Base-by-base conservation (phyloP, 2,797 vertebrate genomes). In the Epinephelus malabaricus region DNA sequence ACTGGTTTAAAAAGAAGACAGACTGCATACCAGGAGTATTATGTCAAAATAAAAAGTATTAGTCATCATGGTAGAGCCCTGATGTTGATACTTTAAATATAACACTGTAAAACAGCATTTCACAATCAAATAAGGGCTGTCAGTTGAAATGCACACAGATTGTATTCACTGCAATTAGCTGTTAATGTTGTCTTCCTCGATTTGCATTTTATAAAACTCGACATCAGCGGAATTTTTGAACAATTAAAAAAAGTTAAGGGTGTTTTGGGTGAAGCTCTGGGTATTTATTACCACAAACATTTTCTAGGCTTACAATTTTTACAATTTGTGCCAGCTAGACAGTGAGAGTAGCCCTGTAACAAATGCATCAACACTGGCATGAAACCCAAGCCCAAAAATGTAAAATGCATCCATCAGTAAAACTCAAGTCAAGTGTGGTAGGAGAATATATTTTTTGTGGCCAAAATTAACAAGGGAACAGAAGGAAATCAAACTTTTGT, bases 41-140 rank as follows among this genome's bases (percentile, higher is more conserved):
- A 64, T 17, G 34, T 81, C 30, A 78, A 19, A 72, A 51, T 30
- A 43, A 40, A 60, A 67, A 84, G 8, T 76, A 64, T 76, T 53
- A 54, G 23, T 78, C 25, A 34, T 72, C 2, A 46, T 43, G 6
- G 21, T 46, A 75, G 14, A 79, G 34, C 34, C 43, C 71, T 64
- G 47, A 58, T 60, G 40, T 4, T 58, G 38, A 73, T 18, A 3
- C 60, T 14, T 65, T 45, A 40, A 53, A 68, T 51, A 27, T 12
- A 51, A 23, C 8, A 46, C 34, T 46, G 43, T 30, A 69, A 25
- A 45, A 45, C 30, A 63, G 3, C 3, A 73, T 65, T 70, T 58
- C n/a, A 51, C 25, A 63, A 47, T 34, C 6, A 14, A 67, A 58
- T 51, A 30, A 45, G 21, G 21, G 58, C 38, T 11, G 45, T 56